Conservation (phyloP, 2,797 vertebrate genomes). For the Pseudochirops corinnae region DNA sequence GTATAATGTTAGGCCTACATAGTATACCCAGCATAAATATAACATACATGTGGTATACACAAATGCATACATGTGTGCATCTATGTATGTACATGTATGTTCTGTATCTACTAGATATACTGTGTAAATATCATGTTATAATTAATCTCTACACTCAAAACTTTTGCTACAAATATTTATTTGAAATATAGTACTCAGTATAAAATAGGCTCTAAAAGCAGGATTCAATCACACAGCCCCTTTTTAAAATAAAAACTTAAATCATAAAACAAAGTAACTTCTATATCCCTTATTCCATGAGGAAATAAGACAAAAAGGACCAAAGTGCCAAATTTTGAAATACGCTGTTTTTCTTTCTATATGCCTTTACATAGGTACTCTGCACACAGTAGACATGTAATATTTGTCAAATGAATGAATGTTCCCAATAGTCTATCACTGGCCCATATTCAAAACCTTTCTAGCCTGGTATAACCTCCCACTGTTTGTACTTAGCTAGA, state of each 20-base stretch:
- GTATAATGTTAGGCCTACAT: background rate
- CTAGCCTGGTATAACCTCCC: background rate
- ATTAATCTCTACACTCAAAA: background rate
- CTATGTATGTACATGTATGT: background rate
- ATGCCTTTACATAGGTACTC: background rate
- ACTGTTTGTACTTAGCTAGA: background rate
- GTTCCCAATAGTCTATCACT: background rate
- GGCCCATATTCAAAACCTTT: background rate
- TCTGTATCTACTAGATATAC: background rate
- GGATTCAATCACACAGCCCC: background rate
- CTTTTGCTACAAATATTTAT: background rate
- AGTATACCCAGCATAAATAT: background rate
- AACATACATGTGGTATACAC: background rate
- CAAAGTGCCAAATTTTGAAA: background rate
- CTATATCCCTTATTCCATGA: background rate
- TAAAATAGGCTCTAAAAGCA: background rate
- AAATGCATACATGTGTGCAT: background rate
- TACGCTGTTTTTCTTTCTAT: background rate
- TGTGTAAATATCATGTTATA: background rate
- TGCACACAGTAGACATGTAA: background rate
- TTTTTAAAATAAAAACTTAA: background rate
- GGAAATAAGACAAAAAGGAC: background rate
- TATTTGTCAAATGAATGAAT: background rate
- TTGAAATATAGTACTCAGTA: background rate
- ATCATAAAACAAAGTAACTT: background rate